phyloP scores from a whole-genome alignment of 2,888 invertebrate species.

The Neoascia interrupta region DNA sequence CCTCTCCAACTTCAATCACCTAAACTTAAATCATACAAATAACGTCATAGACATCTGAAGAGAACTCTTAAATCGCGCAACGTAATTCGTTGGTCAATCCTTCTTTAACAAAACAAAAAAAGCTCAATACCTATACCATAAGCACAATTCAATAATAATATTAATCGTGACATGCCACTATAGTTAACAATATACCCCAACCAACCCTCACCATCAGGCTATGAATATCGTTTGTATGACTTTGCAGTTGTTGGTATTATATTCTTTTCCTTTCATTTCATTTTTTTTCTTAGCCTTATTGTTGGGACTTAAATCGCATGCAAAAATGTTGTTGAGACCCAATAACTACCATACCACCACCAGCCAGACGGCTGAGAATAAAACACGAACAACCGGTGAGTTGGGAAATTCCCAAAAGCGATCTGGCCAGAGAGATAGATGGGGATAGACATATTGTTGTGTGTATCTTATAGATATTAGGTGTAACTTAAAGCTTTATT shows the following conservation, averaged over 20 bases:
- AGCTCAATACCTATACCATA: constrained; percentile 16
- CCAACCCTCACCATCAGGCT: constrained; percentile 3
- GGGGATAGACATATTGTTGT: constrained; percentile 38
- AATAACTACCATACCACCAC: constrained; percentile 2
- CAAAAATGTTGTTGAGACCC: constrained; percentile 33
- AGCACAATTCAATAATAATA: constrained; percentile 30
- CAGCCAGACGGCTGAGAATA: constrained; percentile 45
- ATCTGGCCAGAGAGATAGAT: constrained; percentile 37
- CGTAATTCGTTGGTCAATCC: constrained; percentile 43
- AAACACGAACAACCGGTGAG: constrained; percentile 67
- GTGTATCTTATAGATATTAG: constrained; percentile 62
- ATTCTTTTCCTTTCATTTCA: constrained; percentile 23
- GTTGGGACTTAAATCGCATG: constrained; percentile 33
- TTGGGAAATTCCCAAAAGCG: constrained; percentile 66
- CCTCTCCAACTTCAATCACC: constrained; percentile 33
- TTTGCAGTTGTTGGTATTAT: constrained; percentile 19
- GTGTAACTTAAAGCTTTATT: constrained; percentile 67
- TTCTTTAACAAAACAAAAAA: constrained; percentile 3
- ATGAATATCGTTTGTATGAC: neutral
- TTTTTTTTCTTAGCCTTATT: constrained; percentile 13
- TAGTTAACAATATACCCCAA: constrained; percentile 43
- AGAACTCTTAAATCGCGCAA: constrained; percentile 47
- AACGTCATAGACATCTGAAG: constrained; percentile 46
- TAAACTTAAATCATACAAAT: constrained; percentile 44
- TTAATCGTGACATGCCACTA: constrained; percentile 67